Evolutionary conservation across 1,140 invertebrate genomes (phyloP), one percentile per base, ranked within the genome.

Genomic region (Tetramorium simillimum): DNA sequence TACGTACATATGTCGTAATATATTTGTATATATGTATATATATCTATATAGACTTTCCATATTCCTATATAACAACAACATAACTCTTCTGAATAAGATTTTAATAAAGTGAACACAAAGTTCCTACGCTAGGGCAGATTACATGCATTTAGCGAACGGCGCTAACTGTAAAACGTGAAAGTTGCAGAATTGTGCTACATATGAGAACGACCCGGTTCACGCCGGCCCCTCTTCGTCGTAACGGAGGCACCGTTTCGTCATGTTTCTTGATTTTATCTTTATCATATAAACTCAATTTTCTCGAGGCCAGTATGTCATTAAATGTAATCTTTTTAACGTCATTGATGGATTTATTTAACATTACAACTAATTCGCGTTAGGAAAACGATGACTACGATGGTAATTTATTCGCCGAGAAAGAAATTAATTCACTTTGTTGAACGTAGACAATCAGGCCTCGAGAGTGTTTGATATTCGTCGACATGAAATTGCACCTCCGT

Each of bases 21-120:
- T 75, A 46, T 72, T 9, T 84, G 14, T 84, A 46, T 85, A 91
- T 85, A 86, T 77, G 76, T 80, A 85, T 80, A 77, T 88, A 90
- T 90, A 85, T 86, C 51, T 65, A 76, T 87, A 91, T 91, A 91
- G 63, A 91, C 86, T 89, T 89, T 89, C 33, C 16, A 91, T 89
- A 91, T 56, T 70, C 43, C 69, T 87, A 87, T 46, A 65, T 86
- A 91, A 91, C 89, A 91, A 88, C 88, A 89, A 91, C 90, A 91
- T 91, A 89, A 89, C 76, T 85, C 56, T 63, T 72, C 73, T 87
- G 85, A 80, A 89, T 91, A 91, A 89, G 60, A 37, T 85, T 88
- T 85, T 69, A 91, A 91, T 80, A 91, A 87, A 89, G 80, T 91
- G 87, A 91, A 91, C 90, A 91, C 89, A 91, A 90, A 81, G 65